Base-by-base conservation (phyloP, 2,113 vertebrate species). In the Nothocercus nigrocapillus region DNA sequence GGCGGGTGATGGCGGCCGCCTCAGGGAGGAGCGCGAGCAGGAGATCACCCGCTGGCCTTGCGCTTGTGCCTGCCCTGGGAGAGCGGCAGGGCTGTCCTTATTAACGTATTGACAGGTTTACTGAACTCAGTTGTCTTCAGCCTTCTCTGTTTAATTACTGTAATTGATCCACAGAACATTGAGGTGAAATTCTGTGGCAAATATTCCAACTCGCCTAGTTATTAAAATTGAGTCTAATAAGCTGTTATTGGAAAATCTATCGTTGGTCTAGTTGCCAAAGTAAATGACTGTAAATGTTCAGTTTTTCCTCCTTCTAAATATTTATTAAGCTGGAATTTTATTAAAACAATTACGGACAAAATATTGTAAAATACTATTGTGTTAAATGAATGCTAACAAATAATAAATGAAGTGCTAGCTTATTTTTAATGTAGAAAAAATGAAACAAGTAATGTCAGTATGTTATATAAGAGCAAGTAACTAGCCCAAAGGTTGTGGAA, bases 121-220 rank as follows among this genome's bases (percentile, higher is more conserved):
- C 72, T 91, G 91, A 93, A 69, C 77, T 61, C 25, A 8, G 22
- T 90, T 88, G 56, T 92, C 92, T 95, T 78, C 51, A 79, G 49
- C 91, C 74, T 85, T 85, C 66, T 56, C 89, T 73, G 44, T 51
- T 95, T 88, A 76, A 90, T 96, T 94, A 95, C 72, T 36, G n/a
- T 62, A 70, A 93, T 91, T 78, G 92, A 94, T 94, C 74, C 69
- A 36, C 36, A 36, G 85, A 89, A 78, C 67, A 86, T 53, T 69
- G 47, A 82, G 80, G 70, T 93, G 75, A 62, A 82, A 77, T 94
- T 92, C 88, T 91, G 82, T 66, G 17, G 11, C 69, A 93, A 85
- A 90, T 85, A 72, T 80, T 75, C 59, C 30, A 38, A 56, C 93
- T n/a, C 27, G 40, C 66, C 74, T 53, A 49, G 78, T 95, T 87